Evolutionary conservation across 2,797 vertebrate species (phyloP).

Genomic region (Sebastes glaucus): DNA sequence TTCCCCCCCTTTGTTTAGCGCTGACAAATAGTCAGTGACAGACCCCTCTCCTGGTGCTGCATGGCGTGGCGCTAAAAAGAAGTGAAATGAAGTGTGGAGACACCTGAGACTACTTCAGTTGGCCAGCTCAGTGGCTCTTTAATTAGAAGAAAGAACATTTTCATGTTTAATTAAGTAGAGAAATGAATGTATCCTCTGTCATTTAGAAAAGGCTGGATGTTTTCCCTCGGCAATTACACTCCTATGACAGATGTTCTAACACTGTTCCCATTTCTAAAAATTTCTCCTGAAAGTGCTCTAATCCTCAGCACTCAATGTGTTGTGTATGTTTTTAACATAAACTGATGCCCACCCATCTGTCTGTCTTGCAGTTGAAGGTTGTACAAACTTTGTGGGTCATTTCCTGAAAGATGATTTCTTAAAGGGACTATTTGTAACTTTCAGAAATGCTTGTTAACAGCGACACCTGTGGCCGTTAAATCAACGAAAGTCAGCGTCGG

Average conservation of each 20-base stretch:
- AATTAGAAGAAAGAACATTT: slow-evolving; percentile 60
- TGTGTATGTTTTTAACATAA: not conserved
- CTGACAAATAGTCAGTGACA: slow-evolving; percentile 51
- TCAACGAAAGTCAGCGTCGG: too few relatives aligned
- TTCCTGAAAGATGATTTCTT: not conserved
- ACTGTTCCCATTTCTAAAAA: slow-evolving; percentile 27
- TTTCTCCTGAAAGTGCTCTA: not conserved
- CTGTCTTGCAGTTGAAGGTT: not conserved
- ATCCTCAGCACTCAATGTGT: not conserved
- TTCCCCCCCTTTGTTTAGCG: slow-evolving; percentile 15
- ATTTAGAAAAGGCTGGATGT: slow-evolving; percentile 33
- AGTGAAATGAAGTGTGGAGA: slow-evolving; percentile 58
- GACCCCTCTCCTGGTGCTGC: slow-evolving; percentile 24
- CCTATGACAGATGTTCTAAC: slow-evolving; percentile 39
- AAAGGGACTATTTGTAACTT: too few relatives aligned
- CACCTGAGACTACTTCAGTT: slow-evolving; percentile 56
- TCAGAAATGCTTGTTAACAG: too few relatives aligned
- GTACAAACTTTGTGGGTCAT: not conserved
- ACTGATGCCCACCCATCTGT: not conserved
- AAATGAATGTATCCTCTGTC: slow-evolving; percentile 44
- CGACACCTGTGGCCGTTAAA: too few relatives aligned
- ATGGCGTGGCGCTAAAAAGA: slow-evolving; percentile 18
- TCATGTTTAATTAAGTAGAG: slow-evolving; percentile 64
- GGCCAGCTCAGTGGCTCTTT: slow-evolving; percentile 52
- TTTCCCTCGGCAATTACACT: slow-evolving; percentile 35